phyloP scores from a whole-genome alignment of 64 coral and sea anemone species.

The Montipora sp. region DNA sequence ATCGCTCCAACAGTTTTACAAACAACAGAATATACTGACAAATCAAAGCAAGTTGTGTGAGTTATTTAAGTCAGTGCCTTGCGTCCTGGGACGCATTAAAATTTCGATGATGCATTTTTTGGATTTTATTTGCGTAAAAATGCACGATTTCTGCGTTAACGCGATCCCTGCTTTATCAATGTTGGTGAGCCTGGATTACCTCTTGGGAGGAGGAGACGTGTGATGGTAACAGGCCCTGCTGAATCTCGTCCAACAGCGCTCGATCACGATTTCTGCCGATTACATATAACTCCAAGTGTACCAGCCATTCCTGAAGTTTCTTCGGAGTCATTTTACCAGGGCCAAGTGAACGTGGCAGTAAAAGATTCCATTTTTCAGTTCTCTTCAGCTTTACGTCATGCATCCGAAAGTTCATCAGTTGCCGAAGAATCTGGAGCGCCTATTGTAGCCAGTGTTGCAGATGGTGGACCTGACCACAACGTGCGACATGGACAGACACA shows the following conservation, averaged over 20 bases:
- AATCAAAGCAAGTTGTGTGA: no score
- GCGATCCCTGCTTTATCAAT: no score
- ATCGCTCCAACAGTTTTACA: no score
- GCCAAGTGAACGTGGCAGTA: slow-evolving; percentile 30
- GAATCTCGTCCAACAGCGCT: neutral
- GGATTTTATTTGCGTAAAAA: no score
- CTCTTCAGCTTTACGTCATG: slow-evolving; percentile 51
- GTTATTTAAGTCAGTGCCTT: no score
- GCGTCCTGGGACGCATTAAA: no score
- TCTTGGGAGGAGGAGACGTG: slow-evolving; percentile 2
- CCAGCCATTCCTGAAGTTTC: neutral
- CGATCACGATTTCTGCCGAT: slow-evolving; percentile 23
- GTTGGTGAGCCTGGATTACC: neutral
- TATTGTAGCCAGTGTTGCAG: slow-evolving; percentile 4
- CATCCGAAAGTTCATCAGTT: slow-evolving; percentile 29
- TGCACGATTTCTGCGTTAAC: no score
- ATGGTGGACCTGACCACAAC: slow-evolving; percentile 39
- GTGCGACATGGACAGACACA: neutral
- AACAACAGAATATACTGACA: no score
- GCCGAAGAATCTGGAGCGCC: slow-evolving; percentile 15
- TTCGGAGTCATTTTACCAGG: neutral
- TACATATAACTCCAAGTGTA: neutral
- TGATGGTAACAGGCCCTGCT: neutral
- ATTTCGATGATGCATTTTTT: no score
- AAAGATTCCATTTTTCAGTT: slow-evolving; percentile 48